These are phyloP conservation scores for Bombylius discolor DNA, from an alignment of 2,888 invertebrate genomes.

Conservation along the genomic window DNA sequence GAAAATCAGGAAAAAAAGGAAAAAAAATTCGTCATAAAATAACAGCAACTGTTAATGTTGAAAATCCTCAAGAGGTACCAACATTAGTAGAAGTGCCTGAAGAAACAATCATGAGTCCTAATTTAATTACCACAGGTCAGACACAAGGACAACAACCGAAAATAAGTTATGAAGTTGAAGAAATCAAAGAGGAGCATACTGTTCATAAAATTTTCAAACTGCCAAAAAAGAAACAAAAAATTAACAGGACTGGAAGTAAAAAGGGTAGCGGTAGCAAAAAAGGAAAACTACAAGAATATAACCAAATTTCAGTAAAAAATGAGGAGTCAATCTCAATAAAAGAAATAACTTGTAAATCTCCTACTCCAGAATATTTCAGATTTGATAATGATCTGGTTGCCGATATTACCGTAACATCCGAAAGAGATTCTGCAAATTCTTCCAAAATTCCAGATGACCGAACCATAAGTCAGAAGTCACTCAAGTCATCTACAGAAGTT, in stretches of 20 bases:
- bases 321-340: constrained; percentile 16
- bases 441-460: neutral
- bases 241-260: neutral
- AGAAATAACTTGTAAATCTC: neutral
- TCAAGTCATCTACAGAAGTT: neutral
- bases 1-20: constrained; percentile 23
- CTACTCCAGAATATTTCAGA: constrained; percentile 4
- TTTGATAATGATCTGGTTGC: neutral
- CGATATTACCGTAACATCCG: neutral
- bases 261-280: neutral
- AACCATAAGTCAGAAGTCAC: neutral
- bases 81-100: constrained; percentile 15
- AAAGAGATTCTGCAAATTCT: neutral
- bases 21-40: constrained; percentile 32
- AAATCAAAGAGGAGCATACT: constrained; percentile 31
- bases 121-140: constrained; percentile 14
- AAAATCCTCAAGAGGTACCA: constrained; percentile 21
- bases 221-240: constrained; percentile 26
- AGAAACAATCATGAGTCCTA: constrained; percentile 11
- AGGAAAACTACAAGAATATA: constrained; percentile 6
- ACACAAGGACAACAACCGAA: constrained; percentile 23
- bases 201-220: constrained; percentile 30
- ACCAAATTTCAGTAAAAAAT: constrained; percentile 17
- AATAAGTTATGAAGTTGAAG: constrained; percentile 33
- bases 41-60: constrained; percentile 29